Base-by-base conservation (phyloP, 1,140 invertebrate species). In the Linepithema humile region DNA sequence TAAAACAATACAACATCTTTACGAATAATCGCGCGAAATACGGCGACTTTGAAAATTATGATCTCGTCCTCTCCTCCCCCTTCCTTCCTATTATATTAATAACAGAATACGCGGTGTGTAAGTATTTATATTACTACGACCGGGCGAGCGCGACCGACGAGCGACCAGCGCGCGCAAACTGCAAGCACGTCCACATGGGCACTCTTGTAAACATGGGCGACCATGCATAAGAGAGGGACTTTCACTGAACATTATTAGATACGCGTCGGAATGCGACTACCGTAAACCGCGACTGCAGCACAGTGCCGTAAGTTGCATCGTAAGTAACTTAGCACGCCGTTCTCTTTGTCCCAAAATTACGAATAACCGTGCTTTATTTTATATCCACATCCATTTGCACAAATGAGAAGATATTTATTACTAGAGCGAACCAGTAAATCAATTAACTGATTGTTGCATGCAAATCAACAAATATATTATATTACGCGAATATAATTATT, bases 201-300 rank as follows among this genome's bases (percentile, higher is more conserved):
- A 84, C 74, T 89, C 90, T 90, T 88, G 90, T 87, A 92, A 90
- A 92, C 90, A 91, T 85, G 90, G 88, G 88, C 89, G 89, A 88
- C 88, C 85, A 90, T 90, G 90, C 90, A 90, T 91, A 90, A 89
- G 88, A 89, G 88, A 67, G 82, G 82, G 88, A 94, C 93, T 94
- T 94, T 94, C 93, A 93, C 92, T 92, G 90, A 92, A 91, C 92
- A 92, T 93, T 94, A 94, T 93, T 94, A 93, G 92, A 92, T 93
- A 93, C 93, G 92, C 91, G 90, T 78, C 86, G 91, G 93, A 94
- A 93, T 94, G 92, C 90, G 91, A 93, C 92, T 94, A 93, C 92
- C 90, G 92, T 91, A 92, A 91, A 90, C 83, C 88, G 59, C 73
- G 67, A 65, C 53, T 89, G 57, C 82, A 69, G 57, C 83, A n/a